Percentiles rank a stretch among this genome's conserved stretches.
Conservation (phyloP, 2,888 invertebrate species). For the Crossocerus cetratus region DNA sequence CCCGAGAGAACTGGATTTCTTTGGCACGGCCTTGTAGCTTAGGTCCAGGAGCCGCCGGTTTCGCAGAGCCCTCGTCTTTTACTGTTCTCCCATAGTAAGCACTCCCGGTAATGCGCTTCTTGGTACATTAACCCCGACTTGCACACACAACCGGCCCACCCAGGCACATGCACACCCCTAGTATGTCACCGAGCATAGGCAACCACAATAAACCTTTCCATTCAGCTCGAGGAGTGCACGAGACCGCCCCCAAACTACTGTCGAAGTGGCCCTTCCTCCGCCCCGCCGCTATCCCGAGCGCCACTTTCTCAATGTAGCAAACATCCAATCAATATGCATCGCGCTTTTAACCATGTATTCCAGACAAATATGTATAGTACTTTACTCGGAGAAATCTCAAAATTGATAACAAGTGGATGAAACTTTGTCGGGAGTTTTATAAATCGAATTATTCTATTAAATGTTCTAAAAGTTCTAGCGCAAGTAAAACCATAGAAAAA, state of each 20-base stretch:
- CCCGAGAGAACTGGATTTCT: slow-evolving; percentile 13
- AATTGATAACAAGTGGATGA: too few relatives aligned
- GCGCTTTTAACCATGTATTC: too few relatives aligned
- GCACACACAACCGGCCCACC: slow-evolving; percentile 32
- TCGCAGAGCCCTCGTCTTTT: slow-evolving; percentile 49
- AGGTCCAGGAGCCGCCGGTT: slow-evolving; percentile 31
- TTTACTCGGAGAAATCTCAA: too few relatives aligned
- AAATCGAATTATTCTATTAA: too few relatives aligned
- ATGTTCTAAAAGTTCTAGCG: too few relatives aligned
- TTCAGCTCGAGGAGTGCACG: slow-evolving; percentile 17
- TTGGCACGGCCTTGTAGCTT: slow-evolving; percentile 15
- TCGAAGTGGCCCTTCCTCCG: slow-evolving; percentile 43
- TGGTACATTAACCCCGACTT: slow-evolving; percentile 71
- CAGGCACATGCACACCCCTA: slow-evolving; percentile 20
- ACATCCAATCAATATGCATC: too few relatives aligned
- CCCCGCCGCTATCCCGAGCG: slow-evolving; percentile 29
- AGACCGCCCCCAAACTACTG: slow-evolving; percentile 31
- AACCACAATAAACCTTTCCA: slow-evolving; percentile 44
- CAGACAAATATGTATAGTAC: too few relatives aligned
- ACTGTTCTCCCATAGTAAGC: slow-evolving; percentile 59
- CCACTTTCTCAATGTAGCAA: too few relatives aligned
- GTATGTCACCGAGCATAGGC: slow-evolving; percentile 17
- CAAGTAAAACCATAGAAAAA: too few relatives aligned
- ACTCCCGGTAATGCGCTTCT: slow-evolving; percentile 70
- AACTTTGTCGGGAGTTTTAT: too few relatives aligned